Evolutionary conservation across 1,140 invertebrate species (phyloP).

Genomic region (Cydia strobilella): DNA sequence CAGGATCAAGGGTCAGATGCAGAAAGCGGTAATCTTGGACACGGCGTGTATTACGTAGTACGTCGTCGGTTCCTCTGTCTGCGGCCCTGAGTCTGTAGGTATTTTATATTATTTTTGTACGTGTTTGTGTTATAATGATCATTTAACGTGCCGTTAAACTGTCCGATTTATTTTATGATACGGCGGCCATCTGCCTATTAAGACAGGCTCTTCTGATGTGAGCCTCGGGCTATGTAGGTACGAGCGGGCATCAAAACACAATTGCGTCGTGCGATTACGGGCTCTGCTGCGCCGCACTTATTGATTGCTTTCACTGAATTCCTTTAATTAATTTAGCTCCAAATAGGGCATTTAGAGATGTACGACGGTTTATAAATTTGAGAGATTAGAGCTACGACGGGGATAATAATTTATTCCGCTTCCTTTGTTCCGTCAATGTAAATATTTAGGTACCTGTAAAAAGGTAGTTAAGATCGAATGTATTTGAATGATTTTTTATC

Average conservation of each 20-base stretch:
- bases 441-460: not conserved
- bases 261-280: conserved; percentile 47
- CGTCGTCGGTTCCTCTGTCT: no score
- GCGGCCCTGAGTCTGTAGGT: no score
- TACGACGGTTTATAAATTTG: conserved; percentile 32
- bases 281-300: conserved; percentile 40
- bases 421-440: not conserved
- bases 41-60: no score
- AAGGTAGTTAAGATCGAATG: not conserved
- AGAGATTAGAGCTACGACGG: not conserved
- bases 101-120: no score
- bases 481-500: not conserved
- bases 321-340: conserved; percentile 37
- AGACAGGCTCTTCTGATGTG: conserved; percentile 38
- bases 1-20: no score
- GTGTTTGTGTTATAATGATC: no score
- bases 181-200: no score
- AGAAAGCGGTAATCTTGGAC: no score
- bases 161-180: no score
- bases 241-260: conserved; percentile 53
- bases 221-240: conserved; percentile 32
- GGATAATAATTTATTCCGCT: not conserved
- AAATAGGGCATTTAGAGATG: conserved; percentile 33
- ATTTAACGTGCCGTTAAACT: no score
- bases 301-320: conserved; percentile 44